These are phyloP conservation scores for Phenacoccus solenopsis DNA, from an alignment of 1,140 invertebrate species.

Conservation along the genomic window DNA sequence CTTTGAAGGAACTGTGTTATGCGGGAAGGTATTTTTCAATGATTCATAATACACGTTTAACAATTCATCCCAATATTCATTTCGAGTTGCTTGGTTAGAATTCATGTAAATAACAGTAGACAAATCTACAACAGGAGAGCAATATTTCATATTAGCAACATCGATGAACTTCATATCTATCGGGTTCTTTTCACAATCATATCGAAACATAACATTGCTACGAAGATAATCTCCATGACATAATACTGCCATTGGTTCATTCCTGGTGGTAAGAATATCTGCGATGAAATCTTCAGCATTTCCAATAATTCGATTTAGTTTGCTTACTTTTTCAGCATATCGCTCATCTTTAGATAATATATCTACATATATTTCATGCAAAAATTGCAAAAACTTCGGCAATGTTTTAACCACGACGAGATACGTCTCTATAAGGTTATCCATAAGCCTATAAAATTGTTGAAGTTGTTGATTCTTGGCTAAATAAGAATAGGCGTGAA, in stretches of 20 bases:
- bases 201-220: constrained; percentile 32
- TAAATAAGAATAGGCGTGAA: background rate
- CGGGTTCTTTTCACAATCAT: constrained; percentile 20
- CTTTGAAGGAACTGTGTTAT: background rate
- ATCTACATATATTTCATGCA: background rate
- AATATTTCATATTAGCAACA: constrained; percentile 32
- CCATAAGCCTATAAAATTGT: background rate
- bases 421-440: background rate
- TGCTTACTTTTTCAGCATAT: background rate
- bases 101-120: constrained; percentile 34
- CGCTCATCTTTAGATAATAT: background rate
- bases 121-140: constrained; percentile 33
- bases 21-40: background rate
- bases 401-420: background rate
- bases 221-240: constrained; percentile 35
- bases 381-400: background rate
- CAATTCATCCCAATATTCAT: constrained; percentile 28
- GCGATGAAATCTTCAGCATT: background rate
- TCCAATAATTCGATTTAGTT: background rate
- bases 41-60: constrained; percentile 23
- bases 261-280: background rate
- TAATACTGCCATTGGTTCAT: constrained; percentile 31
- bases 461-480: background rate
- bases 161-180: constrained; percentile 33
- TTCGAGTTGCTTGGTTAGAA: constrained; percentile 26